phyloP scores from a whole-genome alignment of 2,888 invertebrate species.

The Melieria picta region DNA sequence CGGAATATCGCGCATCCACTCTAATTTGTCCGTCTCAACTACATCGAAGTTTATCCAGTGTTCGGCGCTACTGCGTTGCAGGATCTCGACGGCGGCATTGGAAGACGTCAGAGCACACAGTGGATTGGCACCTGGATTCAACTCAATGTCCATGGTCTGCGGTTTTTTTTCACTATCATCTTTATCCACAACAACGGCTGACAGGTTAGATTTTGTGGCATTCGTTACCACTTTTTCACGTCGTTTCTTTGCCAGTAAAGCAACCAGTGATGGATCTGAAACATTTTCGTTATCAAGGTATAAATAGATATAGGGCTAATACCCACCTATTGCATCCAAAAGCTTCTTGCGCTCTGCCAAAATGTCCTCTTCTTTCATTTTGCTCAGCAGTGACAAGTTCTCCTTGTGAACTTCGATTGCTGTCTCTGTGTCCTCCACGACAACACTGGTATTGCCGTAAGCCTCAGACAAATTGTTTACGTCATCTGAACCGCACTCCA shows the following conservation, averaged over 20 bases:
- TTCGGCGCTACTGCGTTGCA: conserved; percentile 71
- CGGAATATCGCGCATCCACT: conserved; percentile 82
- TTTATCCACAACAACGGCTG: conserved; percentile 18
- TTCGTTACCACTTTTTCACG: conserved; percentile 35
- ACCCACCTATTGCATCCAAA: conserved; percentile 65
- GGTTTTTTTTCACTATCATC: neutral
- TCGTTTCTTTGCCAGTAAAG: conserved; percentile 51
- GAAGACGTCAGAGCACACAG: neutral
- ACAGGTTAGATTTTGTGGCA: neutral
- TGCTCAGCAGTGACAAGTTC: conserved; percentile 74
- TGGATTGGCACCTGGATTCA: no score
- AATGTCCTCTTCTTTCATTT: conserved; percentile 81
- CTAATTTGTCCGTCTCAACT: conserved; percentile 86
- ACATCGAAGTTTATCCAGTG: conserved; percentile 88
- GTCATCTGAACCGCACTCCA: conserved; percentile 41
- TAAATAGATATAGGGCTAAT: neutral
- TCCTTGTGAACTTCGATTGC: conserved; percentile 76
- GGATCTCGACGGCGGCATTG: conserved; percentile 68
- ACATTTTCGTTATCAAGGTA: neutral
- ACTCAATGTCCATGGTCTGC: neutral
- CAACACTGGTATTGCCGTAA: conserved; percentile 45
- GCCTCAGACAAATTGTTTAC: conserved; percentile 27
- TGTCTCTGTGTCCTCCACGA: conserved; percentile 67
- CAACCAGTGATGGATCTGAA: conserved; percentile 58
- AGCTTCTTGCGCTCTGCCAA: conserved; percentile 77